phyloP scores from a whole-genome alignment of 2,797 vertebrate species.

The Lacerta viridis region DNA sequence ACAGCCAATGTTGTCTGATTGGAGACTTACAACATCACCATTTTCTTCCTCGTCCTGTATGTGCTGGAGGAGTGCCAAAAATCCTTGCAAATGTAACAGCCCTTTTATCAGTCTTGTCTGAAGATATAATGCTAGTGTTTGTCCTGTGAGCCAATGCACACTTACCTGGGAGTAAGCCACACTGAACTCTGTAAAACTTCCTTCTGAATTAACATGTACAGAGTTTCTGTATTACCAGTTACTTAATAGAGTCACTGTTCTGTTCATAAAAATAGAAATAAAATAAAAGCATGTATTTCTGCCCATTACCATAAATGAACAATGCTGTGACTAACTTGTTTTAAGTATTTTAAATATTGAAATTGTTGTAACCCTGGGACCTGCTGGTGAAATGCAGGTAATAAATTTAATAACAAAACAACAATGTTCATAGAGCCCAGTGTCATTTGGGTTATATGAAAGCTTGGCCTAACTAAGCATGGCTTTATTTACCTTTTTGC shows the following conservation, averaged over 20 bases:
- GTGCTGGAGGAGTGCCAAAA: background rate
- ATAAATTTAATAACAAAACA: too few relatives aligned
- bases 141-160: background rate
- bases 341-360: too few relatives aligned
- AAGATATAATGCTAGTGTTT: background rate
- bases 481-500: background rate
- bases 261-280: background rate
- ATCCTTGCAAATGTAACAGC: background rate
- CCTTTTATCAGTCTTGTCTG: background rate
- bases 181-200: background rate
- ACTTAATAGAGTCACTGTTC: background rate
- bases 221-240: background rate
- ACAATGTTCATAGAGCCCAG: too few relatives aligned
- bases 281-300: background rate
- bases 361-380: too few relatives aligned
- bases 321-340: background rate
- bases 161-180: background rate
- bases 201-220: background rate
- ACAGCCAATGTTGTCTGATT: background rate
- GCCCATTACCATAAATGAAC: background rate
- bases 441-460: background rate
- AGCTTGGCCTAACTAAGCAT: background rate
- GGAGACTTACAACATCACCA: background rate
- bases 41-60: background rate
- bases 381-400: too few relatives aligned